Evolutionary conservation across 2,113 vertebrate species (phyloP).

Genomic region (Tretioscincus oriximinensis): DNA sequence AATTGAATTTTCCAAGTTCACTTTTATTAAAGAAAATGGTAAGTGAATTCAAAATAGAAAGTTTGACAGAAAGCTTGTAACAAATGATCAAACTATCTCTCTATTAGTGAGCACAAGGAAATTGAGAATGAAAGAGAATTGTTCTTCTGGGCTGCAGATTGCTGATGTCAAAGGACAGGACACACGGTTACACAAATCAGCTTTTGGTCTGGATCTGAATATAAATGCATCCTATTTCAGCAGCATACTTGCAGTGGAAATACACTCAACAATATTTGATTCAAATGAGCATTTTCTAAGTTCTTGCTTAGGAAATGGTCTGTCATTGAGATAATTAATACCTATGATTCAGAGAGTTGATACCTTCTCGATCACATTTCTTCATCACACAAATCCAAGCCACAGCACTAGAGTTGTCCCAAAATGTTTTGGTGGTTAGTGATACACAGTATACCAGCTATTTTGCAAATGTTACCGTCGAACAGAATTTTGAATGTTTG

Average conservation of each 20-base stretch:
- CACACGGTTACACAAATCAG: neutral
- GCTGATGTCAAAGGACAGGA: neutral
- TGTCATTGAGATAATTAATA: neutral
- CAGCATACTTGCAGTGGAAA: neutral
- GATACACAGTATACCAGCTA: too few relatives aligned
- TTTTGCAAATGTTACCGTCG: too few relatives aligned
- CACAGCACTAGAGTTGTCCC: too few relatives aligned
- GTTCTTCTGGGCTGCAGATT: slow-evolving; percentile 2
- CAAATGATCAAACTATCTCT: fast-evolving
- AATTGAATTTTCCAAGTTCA: neutral
- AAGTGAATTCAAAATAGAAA: neutral
- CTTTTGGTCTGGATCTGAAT: neutral
- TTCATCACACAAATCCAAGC: neutral
- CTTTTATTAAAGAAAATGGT: neutral
- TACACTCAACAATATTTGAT: neutral
- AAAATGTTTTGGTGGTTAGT: too few relatives aligned
- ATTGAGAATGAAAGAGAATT: neutral
- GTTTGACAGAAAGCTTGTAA: neutral
- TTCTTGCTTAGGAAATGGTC: neutral
- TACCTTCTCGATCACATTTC: neutral
- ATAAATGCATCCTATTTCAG: neutral
- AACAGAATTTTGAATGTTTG: too few relatives aligned
- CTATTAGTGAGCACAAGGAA: neutral
- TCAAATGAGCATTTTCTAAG: neutral
- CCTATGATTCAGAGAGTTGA: neutral